A percentile compares a stretch with the other conserved stretches of the same genome.
These are phyloP conservation scores for Labeo rohita DNA, from an alignment of 2,113 vertebrate genomes.

Conservation along the genomic window DNA sequence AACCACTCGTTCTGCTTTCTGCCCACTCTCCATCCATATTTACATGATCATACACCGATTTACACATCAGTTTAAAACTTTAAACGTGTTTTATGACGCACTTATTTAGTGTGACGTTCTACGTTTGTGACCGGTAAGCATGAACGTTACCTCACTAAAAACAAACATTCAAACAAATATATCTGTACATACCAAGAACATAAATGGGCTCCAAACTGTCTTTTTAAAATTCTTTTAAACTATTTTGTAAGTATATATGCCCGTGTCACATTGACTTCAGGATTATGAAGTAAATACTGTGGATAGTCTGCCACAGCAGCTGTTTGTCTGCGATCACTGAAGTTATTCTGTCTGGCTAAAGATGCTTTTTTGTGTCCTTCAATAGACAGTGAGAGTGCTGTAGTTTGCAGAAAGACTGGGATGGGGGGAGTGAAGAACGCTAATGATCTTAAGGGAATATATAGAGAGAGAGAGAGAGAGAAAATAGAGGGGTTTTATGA, in stretches of 20 bases:
- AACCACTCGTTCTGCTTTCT: neutral
- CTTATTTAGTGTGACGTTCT: neutral
- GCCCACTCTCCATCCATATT: neutral
- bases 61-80: neutral
- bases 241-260: neutral
- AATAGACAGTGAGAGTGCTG: constrained; percentile 78
- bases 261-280: constrained; percentile 8
- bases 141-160: neutral
- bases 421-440: constrained; percentile 63
- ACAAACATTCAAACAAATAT: constrained; percentile 8
- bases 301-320: neutral
- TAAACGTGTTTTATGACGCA: neutral
- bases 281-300: constrained; percentile 60
- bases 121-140: neutral
- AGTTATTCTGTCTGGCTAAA: constrained; percentile 74
- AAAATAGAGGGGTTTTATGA: constrained; percentile 65
- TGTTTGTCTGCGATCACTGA: constrained; percentile 63
- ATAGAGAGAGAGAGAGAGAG: constrained; percentile 67
- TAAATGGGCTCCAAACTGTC: constrained; percentile 20
- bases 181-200: constrained; percentile 21
- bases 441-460: constrained; percentile 72
- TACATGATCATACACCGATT: neutral
- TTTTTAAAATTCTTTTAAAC: neutral
- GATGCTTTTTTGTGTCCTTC: constrained; percentile 76
- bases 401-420: constrained; percentile 74